phyloP scores from a whole-genome alignment of 2,888 invertebrate genomes.

The Crocallis elinguaria region DNA sequence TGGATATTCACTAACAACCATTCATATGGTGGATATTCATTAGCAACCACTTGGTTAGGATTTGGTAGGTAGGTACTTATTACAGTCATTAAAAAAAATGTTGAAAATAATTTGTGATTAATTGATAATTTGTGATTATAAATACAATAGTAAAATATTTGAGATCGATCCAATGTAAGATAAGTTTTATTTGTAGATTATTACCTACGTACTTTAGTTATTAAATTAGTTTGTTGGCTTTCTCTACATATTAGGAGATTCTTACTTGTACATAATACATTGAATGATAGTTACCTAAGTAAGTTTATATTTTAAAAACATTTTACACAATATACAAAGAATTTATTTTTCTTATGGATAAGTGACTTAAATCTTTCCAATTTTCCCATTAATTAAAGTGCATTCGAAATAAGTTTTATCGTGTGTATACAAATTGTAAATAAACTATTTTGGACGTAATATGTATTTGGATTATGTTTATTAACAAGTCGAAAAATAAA shows the following conservation, averaged over 20 bases:
- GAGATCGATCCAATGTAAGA: constrained; percentile 24
- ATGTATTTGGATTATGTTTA: constrained; percentile 32
- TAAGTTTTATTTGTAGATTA: neutral
- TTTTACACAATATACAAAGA: constrained; percentile 41
- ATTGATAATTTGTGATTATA: too few relatives aligned
- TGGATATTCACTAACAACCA: too few relatives aligned
- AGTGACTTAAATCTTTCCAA: constrained; percentile 25
- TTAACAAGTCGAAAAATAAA: constrained; percentile 19
- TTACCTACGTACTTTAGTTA: neutral
- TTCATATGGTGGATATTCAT: too few relatives aligned
- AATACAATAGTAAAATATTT: too few relatives aligned
- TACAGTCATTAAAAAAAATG: too few relatives aligned
- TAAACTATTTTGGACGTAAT: constrained; percentile 51
- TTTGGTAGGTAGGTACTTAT: too few relatives aligned
- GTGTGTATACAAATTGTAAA: constrained; percentile 48
- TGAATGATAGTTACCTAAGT: constrained; percentile 31
- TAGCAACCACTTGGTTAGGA: too few relatives aligned
- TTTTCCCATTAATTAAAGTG: constrained; percentile 33
- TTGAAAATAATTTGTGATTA: too few relatives aligned
- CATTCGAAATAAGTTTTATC: constrained; percentile 24
- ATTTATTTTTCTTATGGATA: constrained; percentile 33
- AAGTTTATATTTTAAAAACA: constrained; percentile 37
- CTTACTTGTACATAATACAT: constrained; percentile 21
- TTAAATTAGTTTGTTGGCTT: neutral
- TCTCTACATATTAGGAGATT: constrained; percentile 23